Evolutionary conservation across 2,113 vertebrate genomes (phyloP).

Genomic region (Deroptyus accipitrinus): DNA sequence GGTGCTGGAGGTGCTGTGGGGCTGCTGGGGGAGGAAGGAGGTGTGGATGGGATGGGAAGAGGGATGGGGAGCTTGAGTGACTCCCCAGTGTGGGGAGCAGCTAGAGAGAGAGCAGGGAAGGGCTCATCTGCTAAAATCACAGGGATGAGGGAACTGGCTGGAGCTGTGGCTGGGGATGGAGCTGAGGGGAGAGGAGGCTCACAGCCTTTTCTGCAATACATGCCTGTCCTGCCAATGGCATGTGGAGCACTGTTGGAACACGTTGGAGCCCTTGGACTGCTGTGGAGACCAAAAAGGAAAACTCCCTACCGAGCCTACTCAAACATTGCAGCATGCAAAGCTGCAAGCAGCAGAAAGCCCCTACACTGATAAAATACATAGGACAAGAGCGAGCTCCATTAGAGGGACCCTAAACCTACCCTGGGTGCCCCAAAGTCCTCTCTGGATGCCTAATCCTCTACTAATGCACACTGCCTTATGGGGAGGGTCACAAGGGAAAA

Average conservation of each 20-base stretch:
- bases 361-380: background rate
- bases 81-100: background rate
- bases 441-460: background rate
- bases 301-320: accelerated
- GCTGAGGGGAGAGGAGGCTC: background rate
- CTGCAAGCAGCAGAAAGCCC: background rate
- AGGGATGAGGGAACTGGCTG: background rate
- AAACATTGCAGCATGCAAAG: background rate
- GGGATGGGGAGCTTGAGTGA: background rate
- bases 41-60: background rate
- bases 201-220: accelerated
- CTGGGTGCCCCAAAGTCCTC: background rate
- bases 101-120: background rate
- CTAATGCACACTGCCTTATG: background rate
- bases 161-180: background rate
- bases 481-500: background rate
- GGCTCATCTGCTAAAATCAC: background rate
- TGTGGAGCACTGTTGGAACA: accelerated
- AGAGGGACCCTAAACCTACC: background rate
- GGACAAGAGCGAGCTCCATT: accelerated
- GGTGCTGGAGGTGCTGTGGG: background rate
- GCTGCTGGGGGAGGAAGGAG: background rate
- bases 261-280: background rate
- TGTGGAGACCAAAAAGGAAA: background rate
- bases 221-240: background rate